These are phyloP conservation scores for Tichodroma muraria DNA, from an alignment of 2,113 vertebrate species.

Conservation along the genomic window DNA sequence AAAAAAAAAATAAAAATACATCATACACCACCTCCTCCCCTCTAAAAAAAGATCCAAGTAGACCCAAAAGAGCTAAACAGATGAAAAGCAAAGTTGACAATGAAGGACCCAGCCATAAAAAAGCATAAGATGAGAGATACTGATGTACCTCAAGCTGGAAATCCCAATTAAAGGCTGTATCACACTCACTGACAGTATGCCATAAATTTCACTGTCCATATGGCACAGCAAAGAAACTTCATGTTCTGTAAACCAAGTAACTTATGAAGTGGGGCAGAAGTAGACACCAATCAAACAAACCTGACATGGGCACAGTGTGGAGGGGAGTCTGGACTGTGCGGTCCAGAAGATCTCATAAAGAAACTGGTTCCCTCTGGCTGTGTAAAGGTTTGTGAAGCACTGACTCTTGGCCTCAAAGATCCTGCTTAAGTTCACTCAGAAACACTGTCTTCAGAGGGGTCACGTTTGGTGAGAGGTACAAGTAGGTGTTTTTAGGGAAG, in stretches of 20 bases:
- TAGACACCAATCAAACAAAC: not conserved
- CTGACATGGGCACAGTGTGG: not conserved
- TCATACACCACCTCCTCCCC: not conserved
- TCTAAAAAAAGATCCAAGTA: not conserved
- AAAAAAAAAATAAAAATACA: not conserved
- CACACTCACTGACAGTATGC: not conserved
- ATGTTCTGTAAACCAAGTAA: not conserved
- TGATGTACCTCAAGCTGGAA: not conserved
- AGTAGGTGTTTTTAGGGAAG: not conserved
- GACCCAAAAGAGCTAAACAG: not conserved
- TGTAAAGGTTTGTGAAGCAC: not conserved
- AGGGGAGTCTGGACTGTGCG: not conserved
- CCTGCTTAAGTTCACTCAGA: not conserved
- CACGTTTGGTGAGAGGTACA: rapidly evolving
- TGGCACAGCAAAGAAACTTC: not conserved
- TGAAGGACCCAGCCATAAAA: not conserved
- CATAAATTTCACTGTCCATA: not conserved
- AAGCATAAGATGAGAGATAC: not conserved
- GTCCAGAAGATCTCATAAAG: not conserved
- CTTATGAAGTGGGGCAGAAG: not conserved
- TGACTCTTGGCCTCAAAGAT: not conserved
- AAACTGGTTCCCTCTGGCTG: not conserved
- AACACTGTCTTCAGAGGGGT: not conserved
- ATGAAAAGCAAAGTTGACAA: not conserved
- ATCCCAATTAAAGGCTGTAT: not conserved